Conservation (phyloP, 2,113 vertebrate species). For the Heptranchias perlo region DNA sequence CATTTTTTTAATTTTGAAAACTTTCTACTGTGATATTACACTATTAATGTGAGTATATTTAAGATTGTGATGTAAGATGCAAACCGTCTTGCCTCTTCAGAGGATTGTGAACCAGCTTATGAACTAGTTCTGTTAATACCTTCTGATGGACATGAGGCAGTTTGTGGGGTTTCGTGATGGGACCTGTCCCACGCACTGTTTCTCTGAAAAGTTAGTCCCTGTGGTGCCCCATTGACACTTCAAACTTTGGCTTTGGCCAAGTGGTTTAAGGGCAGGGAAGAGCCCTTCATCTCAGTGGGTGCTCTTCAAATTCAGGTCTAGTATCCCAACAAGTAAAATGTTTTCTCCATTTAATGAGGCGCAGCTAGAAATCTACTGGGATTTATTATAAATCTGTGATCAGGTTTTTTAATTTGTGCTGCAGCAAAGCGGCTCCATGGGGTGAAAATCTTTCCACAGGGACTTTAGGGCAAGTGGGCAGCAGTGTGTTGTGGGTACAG, state of each 20-base stretch:
- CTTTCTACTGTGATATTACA: background rate
- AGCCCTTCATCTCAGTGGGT: background rate
- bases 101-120: constrained; percentile 68
- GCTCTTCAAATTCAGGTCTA: background rate
- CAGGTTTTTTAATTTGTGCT: background rate
- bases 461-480: background rate
- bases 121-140: constrained; percentile 54
- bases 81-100: constrained; percentile 45
- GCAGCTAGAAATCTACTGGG: background rate
- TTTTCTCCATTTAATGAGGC: background rate
- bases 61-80: background rate
- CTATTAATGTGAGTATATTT: background rate
- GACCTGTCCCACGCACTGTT: constrained; percentile 38
- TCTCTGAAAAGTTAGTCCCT: constrained; percentile 36
- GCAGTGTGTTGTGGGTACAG: constrained; percentile 13
- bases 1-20: background rate
- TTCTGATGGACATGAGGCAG: background rate
- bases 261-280: no score
- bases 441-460: background rate
- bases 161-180: constrained; percentile 37
- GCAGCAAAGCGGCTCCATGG: background rate
- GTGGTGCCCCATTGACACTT: background rate
- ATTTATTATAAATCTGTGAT: background rate
- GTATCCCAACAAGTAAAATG: background rate
- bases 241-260: background rate